These are phyloP conservation scores for Eristalis arbustorum DNA, from an alignment of 2,888 invertebrate species.

Conservation along the genomic window DNA sequence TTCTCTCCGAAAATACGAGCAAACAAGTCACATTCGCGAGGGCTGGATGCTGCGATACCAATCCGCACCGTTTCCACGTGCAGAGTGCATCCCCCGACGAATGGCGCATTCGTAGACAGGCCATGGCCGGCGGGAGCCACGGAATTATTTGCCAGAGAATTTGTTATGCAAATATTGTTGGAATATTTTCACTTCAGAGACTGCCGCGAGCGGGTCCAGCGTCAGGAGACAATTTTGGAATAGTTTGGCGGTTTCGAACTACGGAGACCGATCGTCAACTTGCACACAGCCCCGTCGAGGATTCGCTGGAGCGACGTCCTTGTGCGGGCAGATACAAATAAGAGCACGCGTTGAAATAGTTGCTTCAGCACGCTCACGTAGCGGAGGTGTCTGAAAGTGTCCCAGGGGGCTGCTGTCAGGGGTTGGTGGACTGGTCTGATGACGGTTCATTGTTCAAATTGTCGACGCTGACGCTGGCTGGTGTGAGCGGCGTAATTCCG, in stretches of 20 bases:
- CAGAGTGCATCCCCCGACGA: constrained; percentile 1
- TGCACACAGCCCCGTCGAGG: neutral
- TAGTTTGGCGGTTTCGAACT: constrained; percentile 25
- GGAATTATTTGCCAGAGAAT: constrained; percentile 50
- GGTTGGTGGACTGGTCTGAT: neutral
- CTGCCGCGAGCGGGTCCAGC: constrained; percentile 7
- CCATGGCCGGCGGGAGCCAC: constrained; percentile 21
- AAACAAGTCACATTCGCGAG: constrained; percentile 45
- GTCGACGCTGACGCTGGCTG: too few relatives aligned
- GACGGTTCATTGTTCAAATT: neutral
- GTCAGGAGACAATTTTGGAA: constrained; percentile 47
- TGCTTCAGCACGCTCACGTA: neutral
- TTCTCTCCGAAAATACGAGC: constrained; percentile 9
- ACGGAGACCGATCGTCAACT: neutral
- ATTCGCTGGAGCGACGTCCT: constrained; percentile 17
- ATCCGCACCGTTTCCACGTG: neutral
- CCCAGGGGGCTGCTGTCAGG: neutral
- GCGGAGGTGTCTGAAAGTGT: neutral
- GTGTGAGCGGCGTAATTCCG: neutral
- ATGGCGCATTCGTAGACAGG: constrained; percentile 21
- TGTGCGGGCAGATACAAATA: neutral
- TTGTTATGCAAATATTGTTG: constrained; percentile 60
- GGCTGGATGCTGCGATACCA: neutral
- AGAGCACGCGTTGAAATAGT: neutral
- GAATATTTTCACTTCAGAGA: constrained; percentile 47